Base-by-base conservation (phyloP, 2,888 invertebrate species). In the Sycophila texana region DNA sequence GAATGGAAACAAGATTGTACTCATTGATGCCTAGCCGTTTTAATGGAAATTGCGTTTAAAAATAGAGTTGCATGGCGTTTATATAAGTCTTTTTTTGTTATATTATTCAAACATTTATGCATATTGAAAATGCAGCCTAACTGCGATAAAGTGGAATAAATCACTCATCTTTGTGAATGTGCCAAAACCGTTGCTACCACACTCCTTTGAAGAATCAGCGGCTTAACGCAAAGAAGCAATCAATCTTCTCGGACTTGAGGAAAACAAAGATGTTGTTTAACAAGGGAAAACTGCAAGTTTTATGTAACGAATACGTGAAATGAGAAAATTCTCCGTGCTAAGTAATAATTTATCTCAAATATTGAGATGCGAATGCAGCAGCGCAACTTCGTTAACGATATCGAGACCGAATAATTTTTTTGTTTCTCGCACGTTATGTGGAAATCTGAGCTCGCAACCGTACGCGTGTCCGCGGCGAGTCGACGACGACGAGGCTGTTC, bases 191-290 rank as follows among this genome's bases (percentile, higher is more conserved):
- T 39, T 39, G 39, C 7, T 39, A 39, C 7, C 39, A 39, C 39
- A 39, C 10, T 39, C 39, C 10, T 39, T 39, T 39, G 10, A 39
- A 39, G 39, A 39, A 39, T 39, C 10, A 39, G 10, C 10, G 10
- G 39, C 65, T 13, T 2, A 14, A 30, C 61, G n/a, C 20, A 66
- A 66, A 63, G n/a, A 63, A 49, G 39, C 49, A 18, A 61, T 72
- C 63, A 63, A 63, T 73, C 72, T 39, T 20, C 39, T 53, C 10
- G 2, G 49, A 18, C 63, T 63, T 30, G 26, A 51, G 20, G 5
- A 39, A 39, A 39, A 72, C 72, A 72, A 61, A 72, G 30, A 5
- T 26, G 26, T 26, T 26, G 26, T 61, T 61, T 61, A 72, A 61
- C 51, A 26, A 30, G 61, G 39, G 10, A 7, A 39, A 39, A 10